Evolutionary conservation across 2,113 vertebrate species (phyloP).

Genomic region (Rattus norvegicus): GRCr8 NC_086033.1:83093001-83093500

Average conservation of each 20-base stretch:
- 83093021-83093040: background rate
- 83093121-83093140: too few species aligned
- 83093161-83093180: background rate
- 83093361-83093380: background rate
- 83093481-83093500: background rate
- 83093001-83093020: background rate
- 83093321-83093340: background rate
- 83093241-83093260: background rate
- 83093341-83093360: too few species aligned
- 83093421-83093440: slow-evolving; percentile 24
- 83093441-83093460: slow-evolving; percentile 10
- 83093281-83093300: background rate
- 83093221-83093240: background rate
- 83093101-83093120: background rate
- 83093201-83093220: background rate
- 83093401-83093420: background rate
- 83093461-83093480: slow-evolving; percentile 33
- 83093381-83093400: slow-evolving; percentile 5
- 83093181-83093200: background rate
- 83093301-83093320: background rate
- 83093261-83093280: background rate
- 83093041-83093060: background rate
- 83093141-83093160: background rate
- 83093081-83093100: background rate
- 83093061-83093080: background rate